Base-by-base conservation (phyloP, 1,140 invertebrate species). In the Prorops nasuta region DNA sequence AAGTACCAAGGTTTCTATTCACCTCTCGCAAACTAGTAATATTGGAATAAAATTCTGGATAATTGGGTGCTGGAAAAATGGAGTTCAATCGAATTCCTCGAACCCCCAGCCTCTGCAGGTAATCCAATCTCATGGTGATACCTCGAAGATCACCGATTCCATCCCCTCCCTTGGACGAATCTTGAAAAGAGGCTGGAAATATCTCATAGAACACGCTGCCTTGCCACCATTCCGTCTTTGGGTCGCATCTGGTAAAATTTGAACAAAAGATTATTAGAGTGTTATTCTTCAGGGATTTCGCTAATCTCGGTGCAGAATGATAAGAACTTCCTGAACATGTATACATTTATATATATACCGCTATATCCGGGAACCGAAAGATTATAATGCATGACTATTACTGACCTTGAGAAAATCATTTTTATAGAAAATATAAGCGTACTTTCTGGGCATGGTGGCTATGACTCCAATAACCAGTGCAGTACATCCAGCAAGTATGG, bases 201-300 rank as follows among this genome's bases (percentile, higher is more conserved):
- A 93, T 84, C 75, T 92, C 89, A 64, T 92, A 92, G 60, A 92
- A 86, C 1, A 90, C 77, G 42, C 82, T 83, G 10, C 89, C 88
- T 77, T 90, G 87, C 79, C 89, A 90, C 90, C 90, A 94, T 44
- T 86, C 77, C 2, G 79, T 71, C 7, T 71, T 57, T 7, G 82
- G 68, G 48, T 76, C 67, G 62, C 70, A 78, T 45, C 71, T 72
- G 24, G 35, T 50, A 54, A 53, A 43, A 48, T 50, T 28, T 10
- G 10, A 28, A n/a, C n/a, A n/a, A n/a, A n/a, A n/a, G n/a, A n/a
- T n/a, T n/a, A n/a, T n/a, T n/a, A n/a, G n/a, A n/a, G n/a, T n/a
- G n/a, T n/a, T n/a, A n/a, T n/a, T n/a, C n/a, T n/a, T n/a, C n/a
- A n/a, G n/a, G n/a, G n/a, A n/a, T n/a, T n/a, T n/a, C n/a, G n/a